Conservation (phyloP, 1,140 invertebrate species). For the Cherax quadricarinatus region DNA sequence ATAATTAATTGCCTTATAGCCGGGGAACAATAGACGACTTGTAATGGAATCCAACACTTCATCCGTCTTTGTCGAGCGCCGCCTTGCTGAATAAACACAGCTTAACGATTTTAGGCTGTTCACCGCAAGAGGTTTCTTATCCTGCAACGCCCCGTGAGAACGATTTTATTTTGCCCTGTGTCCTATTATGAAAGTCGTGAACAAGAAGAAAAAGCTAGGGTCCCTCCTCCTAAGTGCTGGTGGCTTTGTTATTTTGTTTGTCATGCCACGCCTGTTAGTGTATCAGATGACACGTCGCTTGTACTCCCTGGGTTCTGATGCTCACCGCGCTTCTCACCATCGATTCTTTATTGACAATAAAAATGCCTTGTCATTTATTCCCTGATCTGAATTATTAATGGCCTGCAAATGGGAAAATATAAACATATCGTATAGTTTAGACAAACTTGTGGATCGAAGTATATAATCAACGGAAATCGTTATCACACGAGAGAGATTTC, state of each 20-base stretch:
- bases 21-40: conserved; percentile 61
- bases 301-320: background rate
- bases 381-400: conserved; percentile 59
- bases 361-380: conserved; percentile 57
- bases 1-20: conserved; percentile 64
- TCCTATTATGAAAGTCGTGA: background rate
- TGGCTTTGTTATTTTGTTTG: conserved; percentile 53
- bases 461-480: background rate
- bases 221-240: background rate
- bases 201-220: background rate
- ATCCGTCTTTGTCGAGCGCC: conserved; percentile 53
- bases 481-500: background rate
- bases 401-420: background rate
- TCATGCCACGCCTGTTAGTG: conserved; percentile 51
- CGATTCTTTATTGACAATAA: conserved; percentile 41
- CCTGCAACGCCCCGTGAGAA: too few species aligned
- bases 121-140: background rate
- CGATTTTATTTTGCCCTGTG: background rate
- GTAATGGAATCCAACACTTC: conserved; percentile 64
- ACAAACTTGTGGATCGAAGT: background rate
- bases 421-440: background rate
- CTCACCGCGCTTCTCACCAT: conserved; percentile 31
- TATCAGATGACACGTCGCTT: conserved; percentile 48
- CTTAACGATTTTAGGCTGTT: conserved; percentile 33
- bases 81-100: conserved; percentile 46